These are phyloP conservation scores for Euura lappo DNA, from an alignment of 1,140 invertebrate genomes.

Conservation along the genomic window DNA sequence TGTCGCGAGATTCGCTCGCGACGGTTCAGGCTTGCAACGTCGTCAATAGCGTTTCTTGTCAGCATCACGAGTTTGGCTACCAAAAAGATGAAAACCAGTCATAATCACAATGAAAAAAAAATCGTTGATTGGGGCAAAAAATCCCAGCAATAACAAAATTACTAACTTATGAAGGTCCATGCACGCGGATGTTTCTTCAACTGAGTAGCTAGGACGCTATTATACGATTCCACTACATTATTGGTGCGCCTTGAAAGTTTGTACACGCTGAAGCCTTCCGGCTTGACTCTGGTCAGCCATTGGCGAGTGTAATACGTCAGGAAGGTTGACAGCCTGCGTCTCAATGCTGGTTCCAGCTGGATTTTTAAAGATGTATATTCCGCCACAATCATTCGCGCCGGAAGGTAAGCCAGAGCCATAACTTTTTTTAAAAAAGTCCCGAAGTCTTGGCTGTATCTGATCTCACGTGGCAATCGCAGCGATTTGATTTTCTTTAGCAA, in stretches of 20 bases:
- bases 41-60: no score
- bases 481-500: constrained; percentile 12
- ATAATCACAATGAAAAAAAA: constrained; percentile 2
- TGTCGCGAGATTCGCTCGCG: no score
- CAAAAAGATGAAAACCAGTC: not conserved
- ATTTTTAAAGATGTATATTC: not conserved
- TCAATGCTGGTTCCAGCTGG: not conserved
- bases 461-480: not conserved
- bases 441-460: not conserved
- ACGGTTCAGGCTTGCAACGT: no score
- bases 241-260: constrained; percentile 11
- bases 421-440: constrained; percentile 13
- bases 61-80: constrained; percentile 13
- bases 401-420: constrained; percentile 14
- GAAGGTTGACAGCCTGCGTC: not conserved
- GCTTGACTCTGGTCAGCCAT: constrained; percentile 9
- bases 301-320: constrained; percentile 13
- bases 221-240: constrained; percentile 3
- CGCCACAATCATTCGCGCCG: not conserved
- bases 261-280: constrained; percentile 8
- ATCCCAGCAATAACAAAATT: not conserved
- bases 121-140: not conserved
- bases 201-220: not conserved
- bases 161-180: constrained; percentile 15
- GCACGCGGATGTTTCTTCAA: constrained; percentile 10